These are phyloP conservation scores for Crotophaga sulcirostris DNA, from an alignment of 2,113 vertebrate genomes.

Conservation along the genomic window DNA sequence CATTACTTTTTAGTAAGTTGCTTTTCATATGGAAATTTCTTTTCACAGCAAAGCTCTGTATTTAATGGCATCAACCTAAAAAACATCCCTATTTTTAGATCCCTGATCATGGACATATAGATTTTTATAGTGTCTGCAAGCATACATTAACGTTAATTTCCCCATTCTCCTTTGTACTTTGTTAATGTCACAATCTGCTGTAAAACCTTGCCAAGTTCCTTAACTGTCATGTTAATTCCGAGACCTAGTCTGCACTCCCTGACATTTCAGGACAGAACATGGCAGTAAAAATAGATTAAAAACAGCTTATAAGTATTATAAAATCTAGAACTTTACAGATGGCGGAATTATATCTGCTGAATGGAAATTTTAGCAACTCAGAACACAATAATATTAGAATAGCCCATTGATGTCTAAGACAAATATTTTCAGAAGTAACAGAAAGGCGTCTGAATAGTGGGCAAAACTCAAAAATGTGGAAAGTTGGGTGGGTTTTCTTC, in stretches of 20 bases:
- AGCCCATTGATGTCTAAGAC: constrained; percentile 75
- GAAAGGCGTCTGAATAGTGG: constrained; percentile 1
- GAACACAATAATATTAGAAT: constrained; percentile 77
- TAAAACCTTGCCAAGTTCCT: constrained; percentile 84
- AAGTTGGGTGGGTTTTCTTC: background rate
- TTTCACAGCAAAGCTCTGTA: constrained; percentile 77
- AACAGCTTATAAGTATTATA: constrained; percentile 87
- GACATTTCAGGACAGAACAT: constrained; percentile 88
- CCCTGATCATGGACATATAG: constrained; percentile 80
- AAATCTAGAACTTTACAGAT: constrained; percentile 86
- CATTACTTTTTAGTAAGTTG: constrained; percentile 78
- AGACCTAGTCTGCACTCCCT: constrained; percentile 83
- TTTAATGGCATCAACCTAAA: constrained; percentile 79
- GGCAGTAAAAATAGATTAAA: constrained; percentile 89
- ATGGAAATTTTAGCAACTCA: constrained; percentile 73
- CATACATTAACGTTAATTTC: constrained; percentile 82
- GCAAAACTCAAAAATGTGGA: constrained; percentile 18
- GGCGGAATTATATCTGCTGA: constrained; percentile 79
- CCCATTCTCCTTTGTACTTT: constrained; percentile 81
- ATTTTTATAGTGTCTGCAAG: constrained; percentile 81
- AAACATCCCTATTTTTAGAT: constrained; percentile 80
- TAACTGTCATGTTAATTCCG: constrained; percentile 87
- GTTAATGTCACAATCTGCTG: constrained; percentile 86
- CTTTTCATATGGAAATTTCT: constrained; percentile 86
- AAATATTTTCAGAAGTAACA: constrained; percentile 76